Evolutionary conservation across 2,888 invertebrate species (phyloP).

Genomic region (Harpagoxenus sublaevis): DNA sequence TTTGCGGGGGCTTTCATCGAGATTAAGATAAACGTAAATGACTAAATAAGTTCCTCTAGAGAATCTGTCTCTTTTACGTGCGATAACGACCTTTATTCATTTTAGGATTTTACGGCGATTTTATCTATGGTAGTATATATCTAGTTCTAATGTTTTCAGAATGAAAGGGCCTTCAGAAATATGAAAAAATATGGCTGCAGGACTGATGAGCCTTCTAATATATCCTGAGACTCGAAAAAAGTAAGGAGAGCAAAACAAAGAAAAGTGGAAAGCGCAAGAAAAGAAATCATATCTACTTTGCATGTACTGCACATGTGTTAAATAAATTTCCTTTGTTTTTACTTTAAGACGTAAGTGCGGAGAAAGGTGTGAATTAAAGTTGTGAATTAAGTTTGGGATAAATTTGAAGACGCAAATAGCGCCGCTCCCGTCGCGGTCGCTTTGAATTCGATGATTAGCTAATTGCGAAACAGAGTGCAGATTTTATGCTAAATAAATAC

Average conservation of each 20-base stretch:
- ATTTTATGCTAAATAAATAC: constrained; percentile 19
- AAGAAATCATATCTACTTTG: background rate
- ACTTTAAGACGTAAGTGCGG: background rate
- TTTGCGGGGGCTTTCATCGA: background rate
- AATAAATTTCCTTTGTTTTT: background rate
- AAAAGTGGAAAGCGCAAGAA: too few relatives aligned
- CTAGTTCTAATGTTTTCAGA: background rate
- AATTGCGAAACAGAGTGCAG: constrained; percentile 1
- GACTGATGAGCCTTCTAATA: background rate
- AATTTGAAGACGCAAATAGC: background rate
- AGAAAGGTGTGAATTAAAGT: background rate
- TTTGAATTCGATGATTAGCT: constrained; percentile 13
- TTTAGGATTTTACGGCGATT: background rate
- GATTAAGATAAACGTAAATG: background rate
- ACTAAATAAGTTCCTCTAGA: background rate
- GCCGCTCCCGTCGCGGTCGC: too few relatives aligned
- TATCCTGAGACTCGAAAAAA: background rate
- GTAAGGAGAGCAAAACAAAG: too few relatives aligned
- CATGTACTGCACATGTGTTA: background rate
- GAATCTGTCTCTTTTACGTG: background rate
- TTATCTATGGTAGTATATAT: background rate
- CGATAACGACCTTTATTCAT: background rate
- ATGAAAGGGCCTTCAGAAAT: background rate
- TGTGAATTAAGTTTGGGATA: background rate
- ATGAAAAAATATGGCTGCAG: background rate